Percentiles rank a stretch among this genome's conserved stretches.
Conservation (phyloP, 2,797 vertebrate species). For the Sebastes nivosus region DNA sequence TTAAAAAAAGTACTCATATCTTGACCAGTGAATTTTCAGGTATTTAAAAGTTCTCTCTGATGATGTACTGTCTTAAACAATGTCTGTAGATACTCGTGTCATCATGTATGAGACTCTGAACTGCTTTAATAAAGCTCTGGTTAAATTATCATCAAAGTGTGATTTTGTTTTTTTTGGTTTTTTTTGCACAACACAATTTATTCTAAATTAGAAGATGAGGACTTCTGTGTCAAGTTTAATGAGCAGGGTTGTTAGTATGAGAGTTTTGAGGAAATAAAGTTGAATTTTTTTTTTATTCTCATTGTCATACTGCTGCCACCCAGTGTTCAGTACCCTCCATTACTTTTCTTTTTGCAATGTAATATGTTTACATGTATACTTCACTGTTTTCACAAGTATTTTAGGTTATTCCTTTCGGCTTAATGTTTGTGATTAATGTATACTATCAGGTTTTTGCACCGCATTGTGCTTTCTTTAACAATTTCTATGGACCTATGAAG, state of each 20-base stretch:
- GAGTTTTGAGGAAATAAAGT: background rate
- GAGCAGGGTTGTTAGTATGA: background rate
- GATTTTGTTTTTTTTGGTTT: background rate
- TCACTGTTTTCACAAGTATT: too few relatives aligned
- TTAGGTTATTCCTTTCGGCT: background rate
- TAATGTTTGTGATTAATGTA: background rate
- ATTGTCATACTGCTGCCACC: slow-evolving; percentile 13
- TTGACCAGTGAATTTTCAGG: slow-evolving; percentile 37
- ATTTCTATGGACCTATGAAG: fast-evolving
- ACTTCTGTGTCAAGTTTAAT: background rate
- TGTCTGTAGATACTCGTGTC: slow-evolving; percentile 31
- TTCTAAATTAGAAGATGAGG: background rate
- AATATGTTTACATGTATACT: background rate
- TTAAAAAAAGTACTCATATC: slow-evolving; percentile 8
- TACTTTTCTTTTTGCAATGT: background rate
- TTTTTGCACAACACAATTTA: background rate
- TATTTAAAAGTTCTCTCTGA: slow-evolving; percentile 67
- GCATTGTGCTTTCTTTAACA: background rate
- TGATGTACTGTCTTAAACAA: slow-evolving; percentile 51
- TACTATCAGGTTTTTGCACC: background rate
- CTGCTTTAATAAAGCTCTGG: slow-evolving; percentile 77
- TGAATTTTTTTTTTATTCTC: background rate
- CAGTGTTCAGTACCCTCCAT: slow-evolving; percentile 1
- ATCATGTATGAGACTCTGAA: slow-evolving; percentile 49
- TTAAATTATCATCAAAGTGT: slow-evolving; percentile 37